Conservation (phyloP, 2,888 invertebrate species). For the Ormyrus labotus region DNA sequence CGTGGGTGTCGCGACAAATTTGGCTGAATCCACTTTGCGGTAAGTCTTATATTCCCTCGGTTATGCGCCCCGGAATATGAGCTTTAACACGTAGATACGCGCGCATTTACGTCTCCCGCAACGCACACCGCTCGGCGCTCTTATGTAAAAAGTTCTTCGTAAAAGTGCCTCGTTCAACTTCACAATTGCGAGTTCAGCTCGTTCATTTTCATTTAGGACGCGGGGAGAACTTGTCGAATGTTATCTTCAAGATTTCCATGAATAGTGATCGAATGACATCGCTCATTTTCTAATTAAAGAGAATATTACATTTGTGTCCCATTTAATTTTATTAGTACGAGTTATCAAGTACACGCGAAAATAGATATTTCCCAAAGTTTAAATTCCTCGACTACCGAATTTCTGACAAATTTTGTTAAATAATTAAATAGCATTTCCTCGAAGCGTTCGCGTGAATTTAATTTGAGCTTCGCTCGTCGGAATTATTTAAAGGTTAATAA, state of each 20-base stretch:
- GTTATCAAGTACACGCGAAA: no score
- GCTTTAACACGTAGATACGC: not conserved
- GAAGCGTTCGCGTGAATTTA: no score
- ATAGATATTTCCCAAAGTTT: no score
- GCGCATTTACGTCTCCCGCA: not conserved
- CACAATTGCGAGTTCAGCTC: conserved; percentile 2
- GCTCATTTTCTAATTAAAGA: no score
- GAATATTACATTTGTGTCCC: no score
- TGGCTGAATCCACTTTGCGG: conserved; percentile 53
- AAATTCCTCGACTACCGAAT: no score
- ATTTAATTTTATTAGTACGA: no score
- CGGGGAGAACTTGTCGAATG: not conserved
- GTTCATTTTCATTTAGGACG: conserved; percentile 12
- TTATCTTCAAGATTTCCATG: not conserved
- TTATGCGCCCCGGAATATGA: conserved; percentile 21
- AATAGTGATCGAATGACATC: conserved; percentile 11
- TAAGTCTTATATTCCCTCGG: conserved; percentile 47
- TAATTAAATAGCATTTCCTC: no score
- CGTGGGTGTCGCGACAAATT: conserved; percentile 40
- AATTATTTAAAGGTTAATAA: no score
- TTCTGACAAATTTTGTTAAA: no score
- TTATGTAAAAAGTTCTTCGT: conserved; percentile 39
- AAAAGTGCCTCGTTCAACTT: conserved; percentile 9
- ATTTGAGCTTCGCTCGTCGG: no score
- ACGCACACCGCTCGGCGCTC: not conserved